These are phyloP conservation scores for Lasioglossum pauxillum DNA, from an alignment of 2,888 invertebrate genomes.

Conservation along the genomic window DNA sequence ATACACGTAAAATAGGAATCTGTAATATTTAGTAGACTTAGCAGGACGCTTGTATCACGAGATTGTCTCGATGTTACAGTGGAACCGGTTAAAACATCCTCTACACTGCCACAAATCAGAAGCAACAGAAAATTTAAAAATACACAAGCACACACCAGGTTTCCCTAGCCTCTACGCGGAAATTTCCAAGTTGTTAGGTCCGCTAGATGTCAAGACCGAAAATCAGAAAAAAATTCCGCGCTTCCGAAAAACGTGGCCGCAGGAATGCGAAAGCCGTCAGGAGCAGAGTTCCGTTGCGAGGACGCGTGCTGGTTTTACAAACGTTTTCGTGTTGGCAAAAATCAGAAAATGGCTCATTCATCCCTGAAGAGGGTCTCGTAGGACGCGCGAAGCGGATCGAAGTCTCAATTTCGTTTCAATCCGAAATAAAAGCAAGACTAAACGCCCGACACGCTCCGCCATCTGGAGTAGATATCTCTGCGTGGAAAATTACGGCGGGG, in stretches of 20 bases:
- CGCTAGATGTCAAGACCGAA: not conserved
- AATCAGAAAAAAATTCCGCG: not conserved
- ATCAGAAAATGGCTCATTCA: conserved; percentile 39
- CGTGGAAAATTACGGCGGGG: conserved; percentile 75
- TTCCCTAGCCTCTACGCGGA: not conserved
- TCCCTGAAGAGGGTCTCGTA: conserved; percentile 42
- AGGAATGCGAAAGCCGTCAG: not conserved
- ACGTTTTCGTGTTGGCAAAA: not conserved
- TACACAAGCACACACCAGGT: not conserved
- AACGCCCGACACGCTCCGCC: conserved; percentile 67
- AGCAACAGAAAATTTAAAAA: not conserved
- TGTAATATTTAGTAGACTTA: too few relatives aligned
- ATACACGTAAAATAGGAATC: too few relatives aligned
- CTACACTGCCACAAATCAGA: not conserved
- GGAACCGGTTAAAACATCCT: not conserved
- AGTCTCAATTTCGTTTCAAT: conserved; percentile 77
- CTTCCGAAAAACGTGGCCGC: not conserved
- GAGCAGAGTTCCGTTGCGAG: not conserved
- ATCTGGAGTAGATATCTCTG: conserved; percentile 69
- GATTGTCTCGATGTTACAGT: too few relatives aligned
- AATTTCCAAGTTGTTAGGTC: not conserved
- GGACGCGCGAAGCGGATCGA: conserved; percentile 67
- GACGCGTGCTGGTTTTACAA: conserved; percentile 23
- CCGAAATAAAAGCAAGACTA: conserved; percentile 75
- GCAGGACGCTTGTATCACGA: not conserved